Conservation (phyloP, 2,888 invertebrate species). For the Nesidiocoris tenuis region DNA sequence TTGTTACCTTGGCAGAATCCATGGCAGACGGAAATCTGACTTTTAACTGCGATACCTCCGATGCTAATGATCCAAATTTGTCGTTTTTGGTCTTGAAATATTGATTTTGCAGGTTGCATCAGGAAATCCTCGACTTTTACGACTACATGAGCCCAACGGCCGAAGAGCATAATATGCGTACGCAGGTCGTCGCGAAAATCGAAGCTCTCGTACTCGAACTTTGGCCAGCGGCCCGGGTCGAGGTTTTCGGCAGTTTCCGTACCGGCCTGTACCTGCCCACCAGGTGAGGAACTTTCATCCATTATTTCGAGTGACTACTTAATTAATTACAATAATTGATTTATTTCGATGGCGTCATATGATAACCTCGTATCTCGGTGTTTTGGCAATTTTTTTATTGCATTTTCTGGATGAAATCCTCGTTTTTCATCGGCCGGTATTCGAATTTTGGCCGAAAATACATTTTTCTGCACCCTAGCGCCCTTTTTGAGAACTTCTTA, state of each 20-base stretch:
- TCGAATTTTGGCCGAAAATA: no score
- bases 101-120: constrained; percentile 86
- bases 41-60: no score
- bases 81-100: constrained; percentile 50
- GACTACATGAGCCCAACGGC: constrained; percentile 90
- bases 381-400: not conserved
- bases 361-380: not conserved
- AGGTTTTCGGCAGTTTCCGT: constrained; percentile 96
- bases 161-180: constrained; percentile 85
- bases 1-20: no score
- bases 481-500: no score
- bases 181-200: constrained; percentile 86
- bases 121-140: constrained; percentile 97
- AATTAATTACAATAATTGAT: no score
- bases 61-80: no score
- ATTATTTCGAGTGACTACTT: not conserved
- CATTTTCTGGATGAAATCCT: no score
- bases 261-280: constrained; percentile 97
- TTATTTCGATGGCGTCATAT: no score
- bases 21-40: no score
- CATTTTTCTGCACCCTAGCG: no score
- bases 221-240: constrained; percentile 92
- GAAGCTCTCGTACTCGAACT: constrained; percentile 80
- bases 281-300: constrained; percentile 60
- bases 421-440: no score